Conservation (phyloP, 2,888 invertebrate genomes). For the Morpho achilles region DNA sequence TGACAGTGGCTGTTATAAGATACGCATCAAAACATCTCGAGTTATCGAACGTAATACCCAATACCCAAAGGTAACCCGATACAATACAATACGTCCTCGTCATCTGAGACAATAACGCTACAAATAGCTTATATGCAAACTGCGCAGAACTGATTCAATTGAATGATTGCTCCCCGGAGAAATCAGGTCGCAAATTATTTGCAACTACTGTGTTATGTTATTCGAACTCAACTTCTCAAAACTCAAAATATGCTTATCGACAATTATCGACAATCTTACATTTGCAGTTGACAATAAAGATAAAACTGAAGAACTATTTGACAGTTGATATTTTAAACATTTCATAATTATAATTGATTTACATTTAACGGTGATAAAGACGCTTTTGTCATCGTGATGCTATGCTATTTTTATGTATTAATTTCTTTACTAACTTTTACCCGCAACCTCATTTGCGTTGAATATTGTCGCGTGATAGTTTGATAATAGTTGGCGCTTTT, state of each 20-base stretch:
- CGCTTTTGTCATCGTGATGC: too few species aligned
- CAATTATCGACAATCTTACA: too few species aligned
- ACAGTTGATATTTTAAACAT: too few species aligned
- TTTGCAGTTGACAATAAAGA: too few species aligned
- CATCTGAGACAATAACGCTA: slow-evolving; percentile 14
- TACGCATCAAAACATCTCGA: not conserved
- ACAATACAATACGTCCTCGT: slow-evolving; percentile 12
- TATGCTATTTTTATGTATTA: too few species aligned
- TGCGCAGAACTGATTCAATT: slow-evolving; percentile 39
- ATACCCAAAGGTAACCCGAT: slow-evolving; percentile 1
- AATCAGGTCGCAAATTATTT: slow-evolving; percentile 21
- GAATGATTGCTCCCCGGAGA: slow-evolving; percentile 44
- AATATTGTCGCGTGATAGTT: too few species aligned
- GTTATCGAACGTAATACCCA: not conserved
- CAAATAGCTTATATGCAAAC: slow-evolving; percentile 22
- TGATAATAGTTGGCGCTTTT: too few species aligned
- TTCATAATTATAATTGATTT: too few species aligned
- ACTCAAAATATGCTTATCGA: slow-evolving; percentile 15
- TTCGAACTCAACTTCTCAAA: not conserved
- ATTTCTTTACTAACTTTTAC: too few species aligned
- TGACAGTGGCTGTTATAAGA: not conserved
- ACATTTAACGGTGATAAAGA: too few species aligned
- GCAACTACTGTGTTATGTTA: slow-evolving; percentile 8
- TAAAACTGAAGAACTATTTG: too few species aligned
- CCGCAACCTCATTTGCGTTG: too few species aligned